Percentiles rank a stretch among this genome's conserved stretches.
Evolutionary conservation across 2,888 invertebrate genomes (phyloP).

Genomic region (Polydrusus tereticollis): DNA sequence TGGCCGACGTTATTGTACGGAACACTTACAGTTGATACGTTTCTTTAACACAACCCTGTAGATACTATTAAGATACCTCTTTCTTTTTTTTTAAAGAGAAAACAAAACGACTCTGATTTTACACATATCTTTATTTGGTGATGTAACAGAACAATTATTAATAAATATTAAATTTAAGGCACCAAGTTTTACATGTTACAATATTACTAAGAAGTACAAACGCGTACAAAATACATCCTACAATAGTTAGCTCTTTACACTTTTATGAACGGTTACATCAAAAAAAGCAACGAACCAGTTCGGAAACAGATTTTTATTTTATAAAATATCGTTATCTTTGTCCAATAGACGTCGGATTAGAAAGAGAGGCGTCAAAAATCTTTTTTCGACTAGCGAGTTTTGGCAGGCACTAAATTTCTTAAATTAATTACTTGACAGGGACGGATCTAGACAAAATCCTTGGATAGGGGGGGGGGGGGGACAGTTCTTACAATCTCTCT

Average conservation of each 20-base stretch:
- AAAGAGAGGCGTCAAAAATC: background rate
- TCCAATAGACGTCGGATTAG: background rate
- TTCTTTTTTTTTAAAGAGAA: too few species aligned
- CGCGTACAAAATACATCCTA: conserved; percentile 41
- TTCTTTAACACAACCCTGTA: too few species aligned
- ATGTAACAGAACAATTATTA: conserved; percentile 48
- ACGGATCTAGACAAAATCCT: too few species aligned
- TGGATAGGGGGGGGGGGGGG: too few species aligned
- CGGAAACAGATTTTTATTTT: background rate
- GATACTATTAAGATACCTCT: too few species aligned
- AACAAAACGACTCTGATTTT: background rate
- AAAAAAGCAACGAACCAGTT: background rate
- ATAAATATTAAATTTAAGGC: conserved; percentile 56
- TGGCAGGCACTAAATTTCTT: conserved; percentile 28
- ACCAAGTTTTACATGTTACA: conserved; percentile 57
- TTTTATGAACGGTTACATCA: background rate
- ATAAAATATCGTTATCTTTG: background rate
- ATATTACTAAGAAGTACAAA: conserved; percentile 47
- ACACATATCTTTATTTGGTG: conserved; percentile 38
- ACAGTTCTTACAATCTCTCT: background rate
- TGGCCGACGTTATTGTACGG: too few species aligned
- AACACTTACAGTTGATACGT: too few species aligned
- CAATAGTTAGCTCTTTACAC: conserved; percentile 14
- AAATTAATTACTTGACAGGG: background rate
- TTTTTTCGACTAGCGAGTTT: background rate